Conservation (phyloP, 2,888 invertebrate genomes). For the Drosophila bunnanda region DNA sequence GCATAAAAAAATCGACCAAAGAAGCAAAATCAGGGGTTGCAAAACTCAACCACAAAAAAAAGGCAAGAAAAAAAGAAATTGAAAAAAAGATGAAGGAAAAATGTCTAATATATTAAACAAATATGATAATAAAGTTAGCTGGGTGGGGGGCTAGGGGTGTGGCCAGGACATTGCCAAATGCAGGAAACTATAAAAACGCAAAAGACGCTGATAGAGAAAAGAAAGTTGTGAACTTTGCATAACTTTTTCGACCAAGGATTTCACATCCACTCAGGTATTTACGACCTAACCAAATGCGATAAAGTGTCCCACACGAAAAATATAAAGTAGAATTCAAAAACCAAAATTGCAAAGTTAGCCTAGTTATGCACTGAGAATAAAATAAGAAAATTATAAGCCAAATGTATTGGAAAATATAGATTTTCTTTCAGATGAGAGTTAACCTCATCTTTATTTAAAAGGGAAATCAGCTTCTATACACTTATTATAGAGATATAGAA, state of each 20-base stretch:
- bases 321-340: constrained; percentile 33
- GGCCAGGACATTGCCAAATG: constrained; percentile 46
- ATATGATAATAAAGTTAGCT: constrained; percentile 70
- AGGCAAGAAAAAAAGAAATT: constrained; percentile 27
- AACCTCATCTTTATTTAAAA: not conserved
- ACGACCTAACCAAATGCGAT: constrained; percentile 66
- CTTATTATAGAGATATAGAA: rapidly evolving
- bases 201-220: constrained; percentile 31
- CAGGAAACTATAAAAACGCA: constrained; percentile 62
- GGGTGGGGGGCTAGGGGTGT: constrained; percentile 20
- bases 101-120: constrained; percentile 75
- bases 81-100: constrained; percentile 33
- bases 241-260: constrained; percentile 55
- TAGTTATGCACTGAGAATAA: constrained; percentile 18
- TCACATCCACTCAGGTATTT: constrained; percentile 60
- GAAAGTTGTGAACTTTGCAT: constrained; percentile 50
- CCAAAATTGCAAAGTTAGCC: constrained; percentile 7
- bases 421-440: not conserved
- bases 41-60: constrained; percentile 34
- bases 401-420: not conserved
- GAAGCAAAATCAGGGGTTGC: constrained; percentile 53
- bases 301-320: constrained; percentile 54
- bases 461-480: not conserved
- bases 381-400: not conserved
- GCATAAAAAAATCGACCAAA: constrained; percentile 54